Evolutionary conservation across 2,113 vertebrate genomes (phyloP).

Genomic region (Grallaria varia): DNA sequence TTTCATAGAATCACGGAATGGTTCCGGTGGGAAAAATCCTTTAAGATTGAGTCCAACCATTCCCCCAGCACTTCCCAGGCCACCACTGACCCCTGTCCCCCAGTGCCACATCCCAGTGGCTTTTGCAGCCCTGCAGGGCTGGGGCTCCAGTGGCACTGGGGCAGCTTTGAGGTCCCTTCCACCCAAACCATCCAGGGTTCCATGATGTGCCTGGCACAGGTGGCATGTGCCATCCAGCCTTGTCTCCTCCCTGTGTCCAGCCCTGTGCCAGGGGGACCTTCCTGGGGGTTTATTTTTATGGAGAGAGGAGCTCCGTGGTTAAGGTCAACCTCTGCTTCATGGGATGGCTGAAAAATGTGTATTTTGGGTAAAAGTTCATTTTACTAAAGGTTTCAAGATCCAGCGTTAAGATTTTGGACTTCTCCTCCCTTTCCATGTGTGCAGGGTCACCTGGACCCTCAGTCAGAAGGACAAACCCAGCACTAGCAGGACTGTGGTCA

Average conservation of each 20-base stretch:
- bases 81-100: not conserved
- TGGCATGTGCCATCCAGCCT: accelerated
- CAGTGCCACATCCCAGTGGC: not conserved
- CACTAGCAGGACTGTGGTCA: accelerated
- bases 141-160: not conserved
- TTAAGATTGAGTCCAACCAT: not conserved
- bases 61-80: no score
- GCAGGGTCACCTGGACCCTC: accelerated
- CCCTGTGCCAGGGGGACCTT: not conserved
- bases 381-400: not conserved
- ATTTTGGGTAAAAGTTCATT: not conserved
- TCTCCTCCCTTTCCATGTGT: not conserved
- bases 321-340: not conserved
- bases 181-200: not conserved
- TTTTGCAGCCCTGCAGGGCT: no score
- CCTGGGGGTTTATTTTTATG: not conserved
- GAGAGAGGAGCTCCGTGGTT: accelerated
- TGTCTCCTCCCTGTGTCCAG: accelerated
- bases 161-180: not conserved
- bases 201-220: not conserved
- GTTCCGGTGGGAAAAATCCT: not conserved
- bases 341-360: not conserved
- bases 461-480: accelerated
- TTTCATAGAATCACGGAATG: accelerated
- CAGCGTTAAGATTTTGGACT: accelerated